Evolutionary conservation across 2,888 invertebrate genomes (phyloP).

Genomic region (Cactoblastis cactorum): DNA sequence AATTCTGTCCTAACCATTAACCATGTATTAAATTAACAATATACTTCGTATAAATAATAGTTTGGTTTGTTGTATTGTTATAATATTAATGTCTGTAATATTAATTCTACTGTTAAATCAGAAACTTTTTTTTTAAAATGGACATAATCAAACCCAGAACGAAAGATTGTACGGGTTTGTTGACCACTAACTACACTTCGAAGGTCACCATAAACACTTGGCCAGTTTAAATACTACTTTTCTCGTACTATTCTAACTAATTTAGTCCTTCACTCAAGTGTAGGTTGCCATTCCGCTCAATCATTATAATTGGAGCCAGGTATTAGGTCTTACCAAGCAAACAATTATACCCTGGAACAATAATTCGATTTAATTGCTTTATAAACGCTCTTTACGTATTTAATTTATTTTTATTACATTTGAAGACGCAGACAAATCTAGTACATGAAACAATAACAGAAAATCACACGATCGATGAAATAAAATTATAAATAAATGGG

Average conservation of each 20-base stretch:
- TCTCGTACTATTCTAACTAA: constrained; percentile 16
- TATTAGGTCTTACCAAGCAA: constrained; percentile 33
- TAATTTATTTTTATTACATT: no score
- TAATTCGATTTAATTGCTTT: constrained; percentile 65
- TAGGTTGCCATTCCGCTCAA: constrained; percentile 39
- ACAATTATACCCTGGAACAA: constrained; percentile 56
- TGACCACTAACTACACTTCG: background rate
- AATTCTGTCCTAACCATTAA: no score
- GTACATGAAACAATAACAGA: constrained; percentile 35
- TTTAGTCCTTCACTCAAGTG: constrained; percentile 41
- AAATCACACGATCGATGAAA: constrained; percentile 31
- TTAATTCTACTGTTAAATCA: no score
- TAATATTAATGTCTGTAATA: no score
- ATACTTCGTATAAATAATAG: no score
- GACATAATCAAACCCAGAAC: no score
- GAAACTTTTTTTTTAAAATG: no score
- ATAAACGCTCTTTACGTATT: constrained; percentile 47
- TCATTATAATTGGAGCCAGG: constrained; percentile 38
- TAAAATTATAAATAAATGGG: constrained; percentile 42
- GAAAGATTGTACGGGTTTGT: background rate
- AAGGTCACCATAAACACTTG: no score
- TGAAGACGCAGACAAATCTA: no score
- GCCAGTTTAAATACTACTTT: background rate
- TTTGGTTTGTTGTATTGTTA: no score
- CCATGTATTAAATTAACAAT: no score